Conservation (phyloP, 2,797 vertebrate species). For the Typhlichthys eigenmanni region DNA sequence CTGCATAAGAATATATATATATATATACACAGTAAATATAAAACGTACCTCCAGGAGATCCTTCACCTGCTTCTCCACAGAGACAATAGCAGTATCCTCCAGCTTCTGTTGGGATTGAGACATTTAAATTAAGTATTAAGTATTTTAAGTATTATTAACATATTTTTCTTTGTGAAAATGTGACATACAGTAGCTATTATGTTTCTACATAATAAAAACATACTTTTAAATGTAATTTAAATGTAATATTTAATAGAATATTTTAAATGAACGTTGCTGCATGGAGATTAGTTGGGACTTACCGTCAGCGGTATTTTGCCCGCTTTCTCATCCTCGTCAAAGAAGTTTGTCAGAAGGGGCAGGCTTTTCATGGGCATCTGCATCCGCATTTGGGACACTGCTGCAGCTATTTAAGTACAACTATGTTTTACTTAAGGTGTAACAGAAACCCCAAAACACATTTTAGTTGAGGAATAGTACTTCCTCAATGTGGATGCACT, state of each 20-base stretch:
- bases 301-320: conserved; percentile 51
- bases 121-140: background rate
- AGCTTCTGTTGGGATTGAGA: conserved; percentile 50
- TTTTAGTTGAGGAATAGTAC: no score
- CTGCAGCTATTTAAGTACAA: conserved; percentile 3
- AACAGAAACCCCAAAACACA: no score
- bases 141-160: no score
- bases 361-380: conserved; percentile 68
- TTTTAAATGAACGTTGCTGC: background rate
- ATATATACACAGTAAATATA: background rate
- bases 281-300: conserved; percentile 12
- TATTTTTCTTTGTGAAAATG: no score
- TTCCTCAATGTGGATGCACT: no score
- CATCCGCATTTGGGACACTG: conserved; percentile 54
- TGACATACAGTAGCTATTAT: no score
- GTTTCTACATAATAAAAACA: no score
- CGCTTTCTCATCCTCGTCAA: conserved; percentile 1
- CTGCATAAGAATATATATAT: no score
- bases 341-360: conserved; percentile 63
- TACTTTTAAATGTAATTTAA: no score
- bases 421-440: background rate
- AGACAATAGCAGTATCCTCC: conserved; percentile 49
- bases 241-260: no score
- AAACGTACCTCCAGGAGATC: conserved; percentile 80
- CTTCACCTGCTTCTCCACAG: conserved; percentile 81